phyloP scores from a whole-genome alignment of 1,140 invertebrate genomes.

The Hylyphantes graminicola region DNA sequence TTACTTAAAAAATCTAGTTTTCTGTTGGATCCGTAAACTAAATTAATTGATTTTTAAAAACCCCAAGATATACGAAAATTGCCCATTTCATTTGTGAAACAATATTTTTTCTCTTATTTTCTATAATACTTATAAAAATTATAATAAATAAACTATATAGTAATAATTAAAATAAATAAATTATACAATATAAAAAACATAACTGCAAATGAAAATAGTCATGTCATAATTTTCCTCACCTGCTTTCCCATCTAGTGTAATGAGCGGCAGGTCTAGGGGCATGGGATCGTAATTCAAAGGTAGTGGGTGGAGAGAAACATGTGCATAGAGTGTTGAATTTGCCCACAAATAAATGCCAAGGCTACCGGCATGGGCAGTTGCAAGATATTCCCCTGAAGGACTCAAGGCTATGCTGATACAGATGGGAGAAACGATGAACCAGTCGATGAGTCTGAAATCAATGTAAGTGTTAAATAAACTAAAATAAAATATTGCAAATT shows the following conservation, averaged over 20 bases:
- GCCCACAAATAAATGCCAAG: slow-evolving; percentile 94
- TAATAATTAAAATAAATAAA: no score
- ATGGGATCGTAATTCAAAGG: slow-evolving; percentile 72
- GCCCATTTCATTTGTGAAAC: no score
- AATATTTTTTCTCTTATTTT: no score
- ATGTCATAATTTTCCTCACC: slow-evolving; percentile 13
- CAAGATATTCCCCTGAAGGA: slow-evolving; percentile 89
- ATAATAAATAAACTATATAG: background rate
- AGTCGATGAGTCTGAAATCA: slow-evolving; percentile 68
- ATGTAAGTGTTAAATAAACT: background rate
- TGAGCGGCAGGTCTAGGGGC: slow-evolving; percentile 73
- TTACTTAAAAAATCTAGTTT: no score
- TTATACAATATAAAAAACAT: background rate
- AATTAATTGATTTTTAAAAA: no score
- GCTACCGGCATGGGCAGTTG: slow-evolving; percentile 87
- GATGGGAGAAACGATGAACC: slow-evolving; percentile 75
- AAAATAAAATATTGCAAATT: no score
- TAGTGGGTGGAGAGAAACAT: slow-evolving; percentile 82
- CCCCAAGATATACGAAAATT: no score
- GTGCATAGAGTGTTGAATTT: slow-evolving; percentile 86
- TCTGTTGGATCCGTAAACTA: no score
- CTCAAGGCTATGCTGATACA: slow-evolving; percentile 90
- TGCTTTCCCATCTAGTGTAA: slow-evolving; percentile 50
- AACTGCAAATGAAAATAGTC: background rate
- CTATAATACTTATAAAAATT: background rate